These are phyloP conservation scores for Cossypha caffra DNA, from an alignment of 2,797 vertebrate species.

Conservation along the genomic window DNA sequence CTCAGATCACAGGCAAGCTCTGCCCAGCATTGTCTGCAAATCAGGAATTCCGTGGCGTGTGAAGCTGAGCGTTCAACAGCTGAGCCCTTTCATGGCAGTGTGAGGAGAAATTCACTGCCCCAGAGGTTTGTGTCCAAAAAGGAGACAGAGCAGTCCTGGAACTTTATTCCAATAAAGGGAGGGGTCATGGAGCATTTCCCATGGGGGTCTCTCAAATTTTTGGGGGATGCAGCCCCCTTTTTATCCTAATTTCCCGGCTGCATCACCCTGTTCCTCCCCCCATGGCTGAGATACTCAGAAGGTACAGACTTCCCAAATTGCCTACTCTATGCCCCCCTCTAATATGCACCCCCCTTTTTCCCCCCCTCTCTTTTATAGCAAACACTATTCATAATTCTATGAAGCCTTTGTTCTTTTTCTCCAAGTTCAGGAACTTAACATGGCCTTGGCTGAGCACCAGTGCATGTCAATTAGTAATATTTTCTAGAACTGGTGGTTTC, in stretches of 20 bases:
- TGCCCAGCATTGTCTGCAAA: background rate
- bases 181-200: background rate
- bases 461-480: rapidly evolving
- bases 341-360: rapidly evolving
- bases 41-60: rapidly evolving
- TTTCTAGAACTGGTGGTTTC: background rate
- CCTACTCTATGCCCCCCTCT: background rate
- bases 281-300: background rate
- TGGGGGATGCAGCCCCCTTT: background rate
- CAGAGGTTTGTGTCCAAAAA: background rate
- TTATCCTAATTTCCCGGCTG: background rate
- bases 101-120: rapidly evolving
- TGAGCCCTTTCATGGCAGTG: background rate
- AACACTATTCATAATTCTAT: background rate
- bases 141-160: background rate
- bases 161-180: background rate
- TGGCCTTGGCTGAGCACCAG: background rate
- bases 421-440: background rate
- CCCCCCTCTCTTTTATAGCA: background rate
- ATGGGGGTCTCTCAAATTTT: background rate
- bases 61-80: background rate
- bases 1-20: background rate
- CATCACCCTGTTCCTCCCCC: background rate
- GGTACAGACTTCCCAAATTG: rapidly evolving
- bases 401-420: background rate